Percentiles rank a stretch among this genome's conserved stretches.
phyloP scores from a whole-genome alignment of 2,113 vertebrate genomes.

The Tachuris rubrigastra region DNA sequence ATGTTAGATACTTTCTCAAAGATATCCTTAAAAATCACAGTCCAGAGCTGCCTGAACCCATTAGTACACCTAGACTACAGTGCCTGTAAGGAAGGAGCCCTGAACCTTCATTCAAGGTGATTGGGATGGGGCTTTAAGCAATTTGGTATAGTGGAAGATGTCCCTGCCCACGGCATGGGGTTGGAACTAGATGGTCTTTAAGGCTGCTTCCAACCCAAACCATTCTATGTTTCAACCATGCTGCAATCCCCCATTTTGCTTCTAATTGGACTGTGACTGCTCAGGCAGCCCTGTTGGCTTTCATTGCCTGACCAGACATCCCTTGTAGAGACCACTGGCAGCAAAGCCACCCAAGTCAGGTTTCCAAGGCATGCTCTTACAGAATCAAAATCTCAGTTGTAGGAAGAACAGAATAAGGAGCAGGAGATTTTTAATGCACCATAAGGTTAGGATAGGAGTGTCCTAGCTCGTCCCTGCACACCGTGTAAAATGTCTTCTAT shows the following conservation, averaged over 20 bases:
- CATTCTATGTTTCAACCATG: neutral
- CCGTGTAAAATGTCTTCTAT: neutral
- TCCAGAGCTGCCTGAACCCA: neutral
- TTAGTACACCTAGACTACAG: neutral
- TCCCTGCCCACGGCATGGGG: neutral
- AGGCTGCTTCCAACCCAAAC: neutral
- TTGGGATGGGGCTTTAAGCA: neutral
- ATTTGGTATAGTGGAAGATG: neutral
- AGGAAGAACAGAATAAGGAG: neutral
- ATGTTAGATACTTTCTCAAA: neutral
- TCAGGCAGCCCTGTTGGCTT: neutral
- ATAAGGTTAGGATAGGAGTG: neutral
- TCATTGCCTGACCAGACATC: neutral
- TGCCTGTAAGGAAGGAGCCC: neutral
- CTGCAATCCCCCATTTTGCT: neutral
- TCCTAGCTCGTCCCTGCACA: neutral
- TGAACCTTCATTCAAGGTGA: neutral
- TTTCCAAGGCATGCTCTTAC: neutral
- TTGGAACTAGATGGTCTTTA: neutral
- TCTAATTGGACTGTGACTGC: fast-evolving
- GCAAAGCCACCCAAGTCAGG: neutral
- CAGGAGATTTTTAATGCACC: neutral
- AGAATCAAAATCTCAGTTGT: neutral
- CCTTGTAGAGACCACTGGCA: neutral
- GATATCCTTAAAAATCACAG: neutral